These are phyloP conservation scores for Archocentrus centrarchus DNA, from an alignment of 2,113 vertebrate species.

Conservation along the genomic window DNA sequence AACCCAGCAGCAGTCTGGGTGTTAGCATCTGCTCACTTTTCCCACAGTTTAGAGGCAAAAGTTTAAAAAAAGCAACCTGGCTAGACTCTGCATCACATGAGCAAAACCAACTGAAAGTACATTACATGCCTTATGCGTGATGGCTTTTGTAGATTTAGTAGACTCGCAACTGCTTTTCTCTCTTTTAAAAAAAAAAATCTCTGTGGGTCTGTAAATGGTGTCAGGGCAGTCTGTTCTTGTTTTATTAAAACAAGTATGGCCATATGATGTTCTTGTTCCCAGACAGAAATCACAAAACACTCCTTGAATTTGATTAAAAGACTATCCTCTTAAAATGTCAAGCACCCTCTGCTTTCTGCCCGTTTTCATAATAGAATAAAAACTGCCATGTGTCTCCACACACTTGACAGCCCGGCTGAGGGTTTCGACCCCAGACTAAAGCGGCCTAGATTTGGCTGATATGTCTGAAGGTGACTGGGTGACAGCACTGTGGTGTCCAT, in stretches of 20 bases:
- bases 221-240: background rate
- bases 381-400: background rate
- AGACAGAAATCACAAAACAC: background rate
- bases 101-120: background rate
- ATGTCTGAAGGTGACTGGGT: constrained; percentile 14
- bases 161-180: background rate
- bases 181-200: background rate
- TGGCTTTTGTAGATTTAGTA: background rate
- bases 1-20: background rate
- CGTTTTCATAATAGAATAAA: constrained; percentile 35
- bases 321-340: constrained; percentile 44
- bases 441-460: constrained; percentile 24
- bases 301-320: constrained; percentile 44
- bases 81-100: background rate
- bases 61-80: background rate
- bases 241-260: background rate
- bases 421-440: constrained; percentile 7
- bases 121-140: constrained; percentile 3
- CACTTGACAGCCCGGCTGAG: background rate
- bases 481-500: background rate
- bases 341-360: constrained; percentile 7
- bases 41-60: background rate
- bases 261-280: constrained; percentile 14
- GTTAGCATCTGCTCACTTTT: constrained; percentile 17
- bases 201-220: constrained; percentile 10